These are phyloP conservation scores for Jordanella pulchra DNA, from an alignment of 2,797 vertebrate genomes.

Conservation along the genomic window DNA sequence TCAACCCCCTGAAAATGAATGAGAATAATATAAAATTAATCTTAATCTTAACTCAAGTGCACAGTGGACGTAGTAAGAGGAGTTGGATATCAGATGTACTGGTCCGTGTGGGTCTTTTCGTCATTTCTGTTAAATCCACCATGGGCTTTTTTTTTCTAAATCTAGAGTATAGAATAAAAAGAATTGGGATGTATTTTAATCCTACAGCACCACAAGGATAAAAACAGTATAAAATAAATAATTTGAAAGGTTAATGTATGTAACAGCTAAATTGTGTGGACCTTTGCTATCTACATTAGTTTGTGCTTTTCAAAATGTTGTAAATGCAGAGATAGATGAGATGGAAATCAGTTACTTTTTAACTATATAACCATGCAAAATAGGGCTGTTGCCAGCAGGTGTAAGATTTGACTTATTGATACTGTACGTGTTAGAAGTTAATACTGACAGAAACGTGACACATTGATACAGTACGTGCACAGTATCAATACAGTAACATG, in stretches of 20 bases:
- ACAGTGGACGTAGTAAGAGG: conserved; percentile 46
- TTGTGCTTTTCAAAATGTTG: too few species aligned
- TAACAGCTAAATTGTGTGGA: background rate
- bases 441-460: too few species aligned
- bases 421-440: too few species aligned
- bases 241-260: background rate
- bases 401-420: too few species aligned
- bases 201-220: conserved; percentile 33
- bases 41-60: conserved; percentile 66
- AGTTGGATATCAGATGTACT: conserved; percentile 49
- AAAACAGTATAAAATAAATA: conserved; percentile 22
- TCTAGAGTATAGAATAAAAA: conserved; percentile 42
- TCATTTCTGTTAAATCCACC: conserved; percentile 49
- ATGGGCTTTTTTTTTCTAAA: conserved; percentile 37
- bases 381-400: too few species aligned
- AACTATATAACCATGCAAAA: too few species aligned
- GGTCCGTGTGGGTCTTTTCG: conserved; percentile 51
- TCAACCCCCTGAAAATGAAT: conserved; percentile 65
- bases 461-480: too few species aligned
- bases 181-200: conserved; percentile 50
- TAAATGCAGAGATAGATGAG: too few species aligned
- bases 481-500: too few species aligned
- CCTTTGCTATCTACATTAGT: too few species aligned
- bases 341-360: too few species aligned
- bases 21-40: conserved; percentile 72